Percentiles rank a stretch among this genome's conserved stretches.
Conservation (phyloP, 2,888 invertebrate species). For the Beris chalybata region DNA sequence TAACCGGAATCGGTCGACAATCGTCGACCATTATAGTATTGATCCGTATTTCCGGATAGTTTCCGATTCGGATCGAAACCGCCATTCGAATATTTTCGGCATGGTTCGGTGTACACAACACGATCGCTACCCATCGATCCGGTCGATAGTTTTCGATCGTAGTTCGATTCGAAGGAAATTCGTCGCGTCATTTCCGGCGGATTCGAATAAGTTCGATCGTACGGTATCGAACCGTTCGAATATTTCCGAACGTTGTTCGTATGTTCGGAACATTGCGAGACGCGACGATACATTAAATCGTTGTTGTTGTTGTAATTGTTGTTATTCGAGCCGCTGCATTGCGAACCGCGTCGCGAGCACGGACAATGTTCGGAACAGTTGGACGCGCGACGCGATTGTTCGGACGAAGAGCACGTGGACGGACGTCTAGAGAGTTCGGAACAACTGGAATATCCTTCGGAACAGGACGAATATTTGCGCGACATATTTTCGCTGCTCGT, state of each 20-base stretch:
- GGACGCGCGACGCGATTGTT: conserved; percentile 49
- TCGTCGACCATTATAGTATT: conserved; percentile 53
- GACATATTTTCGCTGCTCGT: conserved; percentile 29
- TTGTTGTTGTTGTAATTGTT: conserved; percentile 19
- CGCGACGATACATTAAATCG: conserved; percentile 47
- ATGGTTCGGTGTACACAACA: conserved; percentile 46
- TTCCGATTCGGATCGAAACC: conserved; percentile 51
- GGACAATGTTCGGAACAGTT: conserved; percentile 53
- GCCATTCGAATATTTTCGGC: conserved; percentile 52
- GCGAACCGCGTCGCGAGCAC: conserved; percentile 52
- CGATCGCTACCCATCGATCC: conserved; percentile 41
- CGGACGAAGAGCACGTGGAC: conserved; percentile 50
- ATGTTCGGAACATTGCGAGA: conserved; percentile 54
- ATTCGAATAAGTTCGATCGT: conserved; percentile 37
- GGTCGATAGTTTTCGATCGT: conserved; percentile 49
- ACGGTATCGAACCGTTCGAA: conserved; percentile 31
- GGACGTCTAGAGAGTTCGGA: conserved; percentile 52
- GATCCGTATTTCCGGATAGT: conserved; percentile 51
- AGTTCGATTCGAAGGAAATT: conserved; percentile 50
- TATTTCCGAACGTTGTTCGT: conserved; percentile 16
- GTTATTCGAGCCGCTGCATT: conserved; percentile 42
- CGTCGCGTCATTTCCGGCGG: conserved; percentile 47
- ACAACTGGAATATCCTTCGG: conserved; percentile 50
- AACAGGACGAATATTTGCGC: conserved; percentile 53
- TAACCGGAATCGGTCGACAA: conserved; percentile 56